These are phyloP conservation scores for Ia io DNA, from an alignment of 2,113 vertebrate genomes.

Conservation along the genomic window DNA sequence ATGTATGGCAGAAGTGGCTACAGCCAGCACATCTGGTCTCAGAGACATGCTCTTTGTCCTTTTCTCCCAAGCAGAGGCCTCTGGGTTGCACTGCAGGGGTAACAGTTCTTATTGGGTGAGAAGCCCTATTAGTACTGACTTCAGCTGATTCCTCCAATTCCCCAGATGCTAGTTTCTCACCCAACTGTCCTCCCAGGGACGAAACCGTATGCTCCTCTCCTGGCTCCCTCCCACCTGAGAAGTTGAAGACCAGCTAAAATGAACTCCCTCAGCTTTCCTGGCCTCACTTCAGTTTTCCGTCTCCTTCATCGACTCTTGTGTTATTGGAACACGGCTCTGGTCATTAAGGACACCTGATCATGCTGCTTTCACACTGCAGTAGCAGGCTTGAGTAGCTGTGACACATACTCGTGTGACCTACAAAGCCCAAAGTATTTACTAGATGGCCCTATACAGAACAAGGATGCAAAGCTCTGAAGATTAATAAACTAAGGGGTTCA, in stretches of 20 bases:
- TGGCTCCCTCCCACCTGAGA: background rate
- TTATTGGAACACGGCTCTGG: background rate
- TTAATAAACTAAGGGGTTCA: background rate
- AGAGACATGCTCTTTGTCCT: background rate
- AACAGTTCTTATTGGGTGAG: background rate
- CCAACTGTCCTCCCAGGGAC: background rate
- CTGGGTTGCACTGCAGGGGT: background rate
- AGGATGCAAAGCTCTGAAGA: background rate
- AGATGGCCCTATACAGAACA: background rate
- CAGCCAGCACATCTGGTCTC: fast-evolving
- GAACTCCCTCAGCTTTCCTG: background rate
- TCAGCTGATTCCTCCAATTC: background rate
- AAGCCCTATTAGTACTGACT: background rate
- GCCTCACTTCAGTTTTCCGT: background rate
- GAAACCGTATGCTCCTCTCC: background rate
- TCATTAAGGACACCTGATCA: background rate
- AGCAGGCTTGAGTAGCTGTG: background rate
- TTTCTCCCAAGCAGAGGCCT: background rate
- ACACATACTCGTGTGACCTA: background rate
- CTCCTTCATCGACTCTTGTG: background rate
- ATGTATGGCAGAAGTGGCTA: background rate
- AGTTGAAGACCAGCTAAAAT: background rate
- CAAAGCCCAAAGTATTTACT: background rate
- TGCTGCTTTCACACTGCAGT: background rate
- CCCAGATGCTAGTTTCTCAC: background rate